Conservation (phyloP, 2,888 invertebrate species). For the Zaprionus bogoriensis region DNA sequence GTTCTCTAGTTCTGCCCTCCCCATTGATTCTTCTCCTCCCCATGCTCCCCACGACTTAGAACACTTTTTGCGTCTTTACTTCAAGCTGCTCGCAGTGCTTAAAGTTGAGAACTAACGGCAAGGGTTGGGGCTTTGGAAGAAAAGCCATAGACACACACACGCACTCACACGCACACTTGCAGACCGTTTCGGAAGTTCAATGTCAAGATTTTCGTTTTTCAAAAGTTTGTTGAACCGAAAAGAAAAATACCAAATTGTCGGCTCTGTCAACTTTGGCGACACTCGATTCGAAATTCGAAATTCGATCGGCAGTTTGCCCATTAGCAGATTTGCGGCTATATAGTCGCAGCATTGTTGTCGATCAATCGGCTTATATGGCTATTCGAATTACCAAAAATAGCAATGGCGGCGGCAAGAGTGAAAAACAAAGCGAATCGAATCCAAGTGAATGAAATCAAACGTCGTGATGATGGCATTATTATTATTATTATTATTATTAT, state of each 20-base stretch:
- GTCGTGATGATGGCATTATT: neutral
- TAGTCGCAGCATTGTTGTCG: constrained; percentile 15
- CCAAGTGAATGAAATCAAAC: neutral
- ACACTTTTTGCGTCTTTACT: neutral
- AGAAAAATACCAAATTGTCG: too few species aligned
- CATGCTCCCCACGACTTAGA: neutral
- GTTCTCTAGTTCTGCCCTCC: neutral
- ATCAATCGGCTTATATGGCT: constrained; percentile 44
- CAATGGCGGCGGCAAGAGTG: neutral
- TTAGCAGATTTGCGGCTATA: constrained; percentile 44
- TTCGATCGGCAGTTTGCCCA: constrained; percentile 39
- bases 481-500: neutral
- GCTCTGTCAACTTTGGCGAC: too few species aligned
- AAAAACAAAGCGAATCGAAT: constrained; percentile 1
- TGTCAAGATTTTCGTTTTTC: constrained; percentile 44
- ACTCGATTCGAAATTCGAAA: too few species aligned
- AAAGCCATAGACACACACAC: too few species aligned
- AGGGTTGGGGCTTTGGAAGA: too few species aligned
- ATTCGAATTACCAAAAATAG: constrained; percentile 28
- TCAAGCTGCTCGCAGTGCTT: neutral
- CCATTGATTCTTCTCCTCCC: neutral
- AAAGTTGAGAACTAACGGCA: neutral
- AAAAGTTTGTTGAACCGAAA: constrained; percentile 54
- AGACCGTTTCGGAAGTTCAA: constrained; percentile 43
- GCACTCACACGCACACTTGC: constrained; percentile 8